Evolutionary conservation across 2,888 invertebrate genomes (phyloP).

Genomic region (Ormia ochracea): DNA sequence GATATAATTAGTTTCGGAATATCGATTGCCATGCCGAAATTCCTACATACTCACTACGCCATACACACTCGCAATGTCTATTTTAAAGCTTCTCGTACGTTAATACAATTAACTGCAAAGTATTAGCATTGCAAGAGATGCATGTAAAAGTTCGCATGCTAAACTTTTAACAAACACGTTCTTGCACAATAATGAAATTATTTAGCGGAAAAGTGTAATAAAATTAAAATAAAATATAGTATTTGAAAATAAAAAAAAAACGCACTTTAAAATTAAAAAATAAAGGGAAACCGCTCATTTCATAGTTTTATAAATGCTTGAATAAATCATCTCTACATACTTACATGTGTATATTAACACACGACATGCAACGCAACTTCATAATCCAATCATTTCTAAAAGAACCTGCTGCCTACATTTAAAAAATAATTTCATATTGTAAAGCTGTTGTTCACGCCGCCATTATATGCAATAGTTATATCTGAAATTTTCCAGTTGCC

Average conservation of each 20-base stretch:
- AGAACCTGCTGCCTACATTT: not conserved
- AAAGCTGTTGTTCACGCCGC: too few species aligned
- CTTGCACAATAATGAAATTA: constrained; percentile 6
- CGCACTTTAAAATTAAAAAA: constrained; percentile 10
- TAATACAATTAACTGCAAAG: not conserved
- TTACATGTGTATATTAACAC: not conserved
- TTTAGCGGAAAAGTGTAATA: constrained; percentile 48
- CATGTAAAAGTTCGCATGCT: constrained; percentile 52
- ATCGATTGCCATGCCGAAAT: too few species aligned
- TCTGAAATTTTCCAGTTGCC: too few species aligned
- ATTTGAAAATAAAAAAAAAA: constrained; percentile 27
- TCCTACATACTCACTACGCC: not conserved
- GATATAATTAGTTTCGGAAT: too few species aligned
- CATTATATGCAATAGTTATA: not conserved
- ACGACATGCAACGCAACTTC: not conserved
- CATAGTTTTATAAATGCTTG: constrained; percentile 31
- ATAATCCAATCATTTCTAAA: not conserved
- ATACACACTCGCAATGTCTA: too few species aligned
- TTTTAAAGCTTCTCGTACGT: not conserved
- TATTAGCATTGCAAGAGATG: not conserved
- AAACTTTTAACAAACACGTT: not conserved
- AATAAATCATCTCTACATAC: constrained; percentile 29
- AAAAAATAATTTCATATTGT: not conserved
- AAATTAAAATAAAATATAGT: constrained; percentile 48
- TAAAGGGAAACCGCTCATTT: constrained; percentile 37